Evolutionary conservation across 2,888 invertebrate species (phyloP), one percentile per base, ranked within the genome.

Genomic region (Merodon equestris): DNA sequence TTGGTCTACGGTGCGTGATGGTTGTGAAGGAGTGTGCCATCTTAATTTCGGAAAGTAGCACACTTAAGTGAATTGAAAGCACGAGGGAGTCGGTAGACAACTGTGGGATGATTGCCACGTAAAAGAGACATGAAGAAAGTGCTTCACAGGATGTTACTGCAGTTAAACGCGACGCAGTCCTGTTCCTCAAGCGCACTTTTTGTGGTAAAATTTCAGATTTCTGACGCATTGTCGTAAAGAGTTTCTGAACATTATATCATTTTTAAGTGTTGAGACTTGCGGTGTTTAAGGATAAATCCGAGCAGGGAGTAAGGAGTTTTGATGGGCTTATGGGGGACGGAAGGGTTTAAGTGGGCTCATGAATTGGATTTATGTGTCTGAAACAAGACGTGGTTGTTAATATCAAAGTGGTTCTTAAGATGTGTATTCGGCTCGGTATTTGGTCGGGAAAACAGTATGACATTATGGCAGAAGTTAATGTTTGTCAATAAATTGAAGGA

Each of bases 11-110:
- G 42, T 44, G 57, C 36, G 53, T n/a, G 38, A 12, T 38, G 48
- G 17, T 40, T 10, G 18, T 1, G 27, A 1, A 9, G n/a, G 19
- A 1, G 36, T 15, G 13, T 34, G 51, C 17, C n/a, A 42, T 51
- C 63, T 63, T 63, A 63, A 63, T 63, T 63, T 27, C 51, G 18
- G 42, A 42, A 44, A 63, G 63, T 63, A 51, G 51, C 42, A 4
- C 34, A 63, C 51, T 63, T 63, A 44, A 63, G 51, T 63, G 63
- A 63, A 63, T 63, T 63, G 51, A 9, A 40, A 13, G 14, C 34
- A 51, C 40, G 50, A 61, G 42, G 38, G 27, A 9, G 19, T 17
- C n/a, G 7, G 14, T 38, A 34, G 15, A 50, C 42, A 44, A 14
- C n/a, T n/a, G n/a, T 27, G 27, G 44, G n/a, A 34, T 1, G 12